Evolutionary conservation across 2,888 invertebrate genomes (phyloP), one percentile per base, ranked within the genome.

Genomic region (Chaitophorus viminalis): DNA sequence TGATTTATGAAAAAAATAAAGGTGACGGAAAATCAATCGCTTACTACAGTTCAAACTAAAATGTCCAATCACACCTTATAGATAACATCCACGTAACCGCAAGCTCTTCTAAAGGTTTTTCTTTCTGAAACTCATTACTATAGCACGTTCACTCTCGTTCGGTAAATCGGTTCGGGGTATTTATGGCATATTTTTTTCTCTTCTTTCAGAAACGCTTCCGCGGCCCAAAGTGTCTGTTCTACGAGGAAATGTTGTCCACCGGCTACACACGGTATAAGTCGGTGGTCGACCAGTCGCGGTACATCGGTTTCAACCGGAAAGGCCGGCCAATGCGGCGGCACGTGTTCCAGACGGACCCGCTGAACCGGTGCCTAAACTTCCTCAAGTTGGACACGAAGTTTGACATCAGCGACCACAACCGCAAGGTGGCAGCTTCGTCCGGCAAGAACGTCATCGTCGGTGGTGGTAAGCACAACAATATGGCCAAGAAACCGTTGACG

Each of bases 241-340:
- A 93, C 92, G 94, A 94, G 92, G 93, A 93, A 84, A 90, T 91
- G 90, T 93, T 93, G 92, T 92, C 93, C 91, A 93, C 93, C 91
- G 93, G 93, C 91, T 94, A 94, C 92, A 93, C 93, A 92, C 93
- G 93, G 91, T 94, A 94, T 92, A 93, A 92, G 90, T 93, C 94
- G 91, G 93, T 92, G 91, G 93, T 92, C 90, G 93, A 94, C 92
- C 91, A 91, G 90, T 92, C 93, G 91, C 93, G 93, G 90, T 94
- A 93, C 92, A 92, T 94, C 91, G 94, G 94, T 90, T 94, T 94
- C 93, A 94, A 94, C 92, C 92, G 92, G 90, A 92, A 92, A 89
- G 94, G 94, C 85, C 91, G 92, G 90, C 94, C 93, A 90, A 92
- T 94, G 90, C 93, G 92, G 92, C 83, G 79, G 36, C 89, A 92